phyloP scores from a whole-genome alignment of 2,797 vertebrate species.

The Cynopterus sphinx region DNA sequence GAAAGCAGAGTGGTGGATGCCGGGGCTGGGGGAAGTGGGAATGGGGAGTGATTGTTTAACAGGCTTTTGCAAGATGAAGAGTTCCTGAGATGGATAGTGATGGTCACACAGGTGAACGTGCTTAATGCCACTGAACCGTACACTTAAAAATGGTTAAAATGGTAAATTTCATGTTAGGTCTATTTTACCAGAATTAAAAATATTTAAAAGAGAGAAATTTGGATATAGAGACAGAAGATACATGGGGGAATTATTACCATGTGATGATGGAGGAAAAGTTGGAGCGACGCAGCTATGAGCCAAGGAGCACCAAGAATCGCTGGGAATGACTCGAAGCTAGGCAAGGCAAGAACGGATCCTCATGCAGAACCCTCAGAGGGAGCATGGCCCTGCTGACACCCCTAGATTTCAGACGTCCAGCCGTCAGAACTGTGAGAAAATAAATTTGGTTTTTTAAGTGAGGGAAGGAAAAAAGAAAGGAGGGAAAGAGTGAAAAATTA shows the following conservation, averaged over 20 bases:
- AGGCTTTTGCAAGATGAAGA: background rate
- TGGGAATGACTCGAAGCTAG: background rate
- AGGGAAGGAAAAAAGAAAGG: background rate
- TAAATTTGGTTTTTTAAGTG: background rate
- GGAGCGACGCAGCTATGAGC: background rate
- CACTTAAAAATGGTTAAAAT: background rate
- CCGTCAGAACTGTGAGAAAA: background rate
- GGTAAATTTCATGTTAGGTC: background rate
- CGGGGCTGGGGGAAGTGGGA: background rate
- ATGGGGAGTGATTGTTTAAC: background rate
- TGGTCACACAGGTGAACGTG: background rate
- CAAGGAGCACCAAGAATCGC: too few species aligned
- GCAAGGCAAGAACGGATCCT: background rate
- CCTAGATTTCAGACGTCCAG: background rate
- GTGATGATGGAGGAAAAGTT: background rate
- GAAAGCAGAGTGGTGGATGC: background rate
- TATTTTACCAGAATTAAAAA: conserved; percentile 13
- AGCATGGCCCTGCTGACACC: background rate
- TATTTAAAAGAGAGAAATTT: background rate
- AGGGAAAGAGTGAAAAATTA: background rate
- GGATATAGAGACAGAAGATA: background rate
- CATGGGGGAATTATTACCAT: background rate
- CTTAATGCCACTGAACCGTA: background rate
- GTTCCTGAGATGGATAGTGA: background rate
- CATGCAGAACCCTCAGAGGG: background rate